phyloP scores from a whole-genome alignment of 2,113 vertebrate genomes.

The Apteryx mantelli region DNA sequence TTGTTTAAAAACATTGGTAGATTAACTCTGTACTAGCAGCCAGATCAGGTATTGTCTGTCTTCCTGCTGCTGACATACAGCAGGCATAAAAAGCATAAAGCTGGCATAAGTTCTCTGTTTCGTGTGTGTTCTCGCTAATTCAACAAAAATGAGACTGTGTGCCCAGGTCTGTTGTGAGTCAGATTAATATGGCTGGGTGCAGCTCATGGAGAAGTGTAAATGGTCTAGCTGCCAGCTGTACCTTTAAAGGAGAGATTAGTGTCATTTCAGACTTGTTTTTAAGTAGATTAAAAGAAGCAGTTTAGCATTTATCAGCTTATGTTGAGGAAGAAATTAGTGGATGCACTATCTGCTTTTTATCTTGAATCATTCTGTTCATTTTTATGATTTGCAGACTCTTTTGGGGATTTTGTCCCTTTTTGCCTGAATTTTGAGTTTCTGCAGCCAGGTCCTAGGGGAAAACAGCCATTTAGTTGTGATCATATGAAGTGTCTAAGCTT shows the following conservation, averaged over 20 bases:
- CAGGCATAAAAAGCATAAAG: background rate
- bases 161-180: background rate
- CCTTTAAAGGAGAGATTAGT: background rate
- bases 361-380: background rate
- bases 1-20: background rate
- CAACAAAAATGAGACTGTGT: background rate
- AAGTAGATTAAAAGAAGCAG: background rate
- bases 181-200: background rate
- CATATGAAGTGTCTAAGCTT: background rate
- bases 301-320: background rate
- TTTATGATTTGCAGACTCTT: background rate
- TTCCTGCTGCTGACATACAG: background rate
- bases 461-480: background rate
- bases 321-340: background rate
- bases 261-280: background rate
- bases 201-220: background rate
- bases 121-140: background rate
- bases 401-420: background rate
- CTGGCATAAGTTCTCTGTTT: background rate
- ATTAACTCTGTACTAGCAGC: background rate
- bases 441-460: background rate
- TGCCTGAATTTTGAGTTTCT: background rate
- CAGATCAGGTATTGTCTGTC: background rate
- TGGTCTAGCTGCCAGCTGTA: background rate
- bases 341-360: background rate